Evolutionary conservation across 53 echinoderm and acorn worm species (phyloP), one percentile per base, ranked within the genome.

Genomic region (Mesocentrotus franciscanus): DNA sequence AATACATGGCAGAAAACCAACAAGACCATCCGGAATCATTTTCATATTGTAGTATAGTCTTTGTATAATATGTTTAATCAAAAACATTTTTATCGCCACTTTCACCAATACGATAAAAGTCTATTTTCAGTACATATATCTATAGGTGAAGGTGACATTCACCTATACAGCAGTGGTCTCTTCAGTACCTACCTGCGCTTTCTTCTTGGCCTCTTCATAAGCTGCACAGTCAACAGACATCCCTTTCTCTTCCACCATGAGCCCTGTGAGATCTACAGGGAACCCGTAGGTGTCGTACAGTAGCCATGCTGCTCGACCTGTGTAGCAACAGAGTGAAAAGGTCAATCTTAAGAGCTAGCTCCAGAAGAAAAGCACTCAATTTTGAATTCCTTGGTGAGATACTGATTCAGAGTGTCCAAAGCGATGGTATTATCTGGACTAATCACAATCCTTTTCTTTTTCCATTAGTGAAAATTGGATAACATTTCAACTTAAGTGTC

Each of bases 221-320:
- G 94, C 98, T 9, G 89, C 94, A 95, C 96, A 93, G 93, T 99
- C 97, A 27, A 99, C 95, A 30, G 96, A 95, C 97, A 99, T 96
- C 14, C 95, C 93, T 72, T 98, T 99, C 97, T 99, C 99, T 92
- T 99, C 99, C 85, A 98, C 97, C 97, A 99, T 99, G 2, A 99
- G 94, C 0, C 71, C 61, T 8, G 99, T 99, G 57, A 99, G 96
- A 89, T 99, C 99, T 66, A 97, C 95, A 57, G 99, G 99, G 96
- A 99, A 99, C 75, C 99, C 99, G 70, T 99, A 99, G 42, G 99
- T 99, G 81, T 99, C 99, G 49, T 99, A 99, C 61, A 99, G 93
- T 49, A 98, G 96, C 99, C 99, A 99, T 15, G 99, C 99, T n/a
- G 96, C 97, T 87, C 97, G 96, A 60, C 99, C 99, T 99, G 89